Evolutionary conservation across 2,113 vertebrate genomes (phyloP).

Genomic region (Zosterops lateralis): DNA sequence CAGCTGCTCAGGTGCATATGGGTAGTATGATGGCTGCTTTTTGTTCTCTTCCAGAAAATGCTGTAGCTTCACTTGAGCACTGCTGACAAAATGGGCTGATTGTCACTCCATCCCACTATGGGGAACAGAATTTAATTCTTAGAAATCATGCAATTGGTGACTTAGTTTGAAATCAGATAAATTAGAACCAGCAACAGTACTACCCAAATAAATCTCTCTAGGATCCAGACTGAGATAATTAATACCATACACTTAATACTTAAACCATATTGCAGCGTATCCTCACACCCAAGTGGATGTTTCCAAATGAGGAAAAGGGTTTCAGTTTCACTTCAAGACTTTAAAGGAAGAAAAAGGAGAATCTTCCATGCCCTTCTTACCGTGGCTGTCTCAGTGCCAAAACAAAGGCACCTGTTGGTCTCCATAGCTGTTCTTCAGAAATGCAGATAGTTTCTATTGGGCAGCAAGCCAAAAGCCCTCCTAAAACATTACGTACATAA

Average conservation of each 20-base stretch:
- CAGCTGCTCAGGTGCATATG: background rate
- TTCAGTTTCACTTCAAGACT: background rate
- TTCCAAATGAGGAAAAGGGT: background rate
- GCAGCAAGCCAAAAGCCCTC: too few relatives aligned
- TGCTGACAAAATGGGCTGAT: background rate
- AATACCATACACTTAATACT: background rate
- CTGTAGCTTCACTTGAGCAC: background rate
- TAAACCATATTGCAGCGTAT: background rate
- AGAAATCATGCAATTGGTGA: background rate
- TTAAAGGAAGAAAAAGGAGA: background rate
- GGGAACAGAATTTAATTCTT: background rate
- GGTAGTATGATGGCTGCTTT: background rate
- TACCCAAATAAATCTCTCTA: background rate
- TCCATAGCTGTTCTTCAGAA: background rate
- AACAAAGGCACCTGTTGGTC: background rate
- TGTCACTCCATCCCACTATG: background rate
- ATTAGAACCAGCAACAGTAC: background rate
- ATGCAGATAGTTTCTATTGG: too few relatives aligned
- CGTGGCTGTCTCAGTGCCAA: background rate
- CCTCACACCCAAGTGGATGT: background rate
- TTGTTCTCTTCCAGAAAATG: background rate
- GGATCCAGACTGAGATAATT: background rate
- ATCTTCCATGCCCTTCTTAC: background rate
- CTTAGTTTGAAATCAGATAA: background rate
- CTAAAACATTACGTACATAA: too few relatives aligned